Conservation (phyloP, 2,113 vertebrate genomes). For the Diadophis punctatus region DNA sequence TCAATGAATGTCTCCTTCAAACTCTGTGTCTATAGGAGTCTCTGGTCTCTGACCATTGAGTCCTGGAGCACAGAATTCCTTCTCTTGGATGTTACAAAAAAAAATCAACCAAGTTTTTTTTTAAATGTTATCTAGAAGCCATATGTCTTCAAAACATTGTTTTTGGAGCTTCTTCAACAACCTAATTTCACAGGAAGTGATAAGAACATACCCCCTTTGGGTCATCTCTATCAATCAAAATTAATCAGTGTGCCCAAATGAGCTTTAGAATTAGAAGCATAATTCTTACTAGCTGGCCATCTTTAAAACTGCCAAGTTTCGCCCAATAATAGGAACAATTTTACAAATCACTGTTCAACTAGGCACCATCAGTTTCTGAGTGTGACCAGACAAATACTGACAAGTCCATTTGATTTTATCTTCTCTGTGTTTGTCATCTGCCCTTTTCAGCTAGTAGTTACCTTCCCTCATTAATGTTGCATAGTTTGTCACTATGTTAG, state of each 20-base stretch:
- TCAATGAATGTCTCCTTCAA: background rate
- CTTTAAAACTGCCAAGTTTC: background rate
- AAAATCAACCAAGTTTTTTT: background rate
- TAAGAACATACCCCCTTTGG: background rate
- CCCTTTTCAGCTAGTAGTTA: background rate
- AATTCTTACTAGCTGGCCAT: background rate
- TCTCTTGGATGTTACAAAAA: background rate
- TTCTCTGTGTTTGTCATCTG: conserved; percentile 3
- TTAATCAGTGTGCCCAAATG: background rate
- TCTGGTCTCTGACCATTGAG: background rate
- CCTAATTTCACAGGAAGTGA: background rate
- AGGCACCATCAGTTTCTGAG: conserved; percentile 22
- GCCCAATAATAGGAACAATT: conserved; percentile 3
- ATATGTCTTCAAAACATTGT: background rate
- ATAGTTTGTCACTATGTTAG: background rate
- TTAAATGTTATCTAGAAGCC: background rate
- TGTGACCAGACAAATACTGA: conserved; percentile 22
- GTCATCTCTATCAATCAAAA: background rate
- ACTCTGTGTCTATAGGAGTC: background rate
- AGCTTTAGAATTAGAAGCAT: background rate
- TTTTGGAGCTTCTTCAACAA: background rate
- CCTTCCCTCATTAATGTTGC: background rate
- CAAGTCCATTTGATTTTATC: background rate
- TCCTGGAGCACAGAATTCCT: background rate
- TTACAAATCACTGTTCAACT: conserved; percentile 28